Percentiles rank a stretch among this genome's conserved stretches.
Evolutionary conservation across 2,888 invertebrate genomes (phyloP).

Genomic region (Nesidiocoris tenuis): DNA sequence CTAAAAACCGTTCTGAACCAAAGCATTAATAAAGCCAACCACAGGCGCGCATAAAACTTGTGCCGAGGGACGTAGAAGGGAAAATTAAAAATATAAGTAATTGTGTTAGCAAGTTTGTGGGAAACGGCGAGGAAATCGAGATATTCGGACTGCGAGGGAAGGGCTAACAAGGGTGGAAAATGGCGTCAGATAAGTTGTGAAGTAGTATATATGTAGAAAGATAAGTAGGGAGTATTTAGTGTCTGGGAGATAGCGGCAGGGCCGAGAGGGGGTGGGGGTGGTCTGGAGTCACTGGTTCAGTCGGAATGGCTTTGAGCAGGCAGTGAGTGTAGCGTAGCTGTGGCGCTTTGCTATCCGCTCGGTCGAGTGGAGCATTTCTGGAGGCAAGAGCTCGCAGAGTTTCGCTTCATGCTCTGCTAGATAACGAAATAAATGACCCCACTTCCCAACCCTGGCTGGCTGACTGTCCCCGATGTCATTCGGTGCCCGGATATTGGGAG

Average conservation of each 20-base stretch:
- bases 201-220: conserved; percentile 20
- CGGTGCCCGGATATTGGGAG: conserved; percentile 28
- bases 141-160: conserved; percentile 5
- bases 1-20: no score
- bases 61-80: neutral
- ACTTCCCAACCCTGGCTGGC: neutral
- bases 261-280: neutral
- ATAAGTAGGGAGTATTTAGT: conserved; percentile 35
- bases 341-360: neutral
- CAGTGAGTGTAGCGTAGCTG: neutral
- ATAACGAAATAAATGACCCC: conserved; percentile 39
- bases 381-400: conserved; percentile 3
- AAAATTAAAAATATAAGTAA: conserved; percentile 1
- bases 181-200: conserved; percentile 24
- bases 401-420: conserved; percentile 40
- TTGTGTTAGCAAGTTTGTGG: conserved; percentile 1
- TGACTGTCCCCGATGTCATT: neutral
- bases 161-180: neutral
- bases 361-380: neutral
- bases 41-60: neutral
- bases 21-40: no score
- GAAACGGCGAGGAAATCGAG: conserved; percentile 17
- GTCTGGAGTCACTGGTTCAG: neutral
- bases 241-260: conserved; percentile 19
- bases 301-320: neutral